phyloP scores from a whole-genome alignment of 2,797 vertebrate genomes.

The Apodemus agrarius region DNA sequence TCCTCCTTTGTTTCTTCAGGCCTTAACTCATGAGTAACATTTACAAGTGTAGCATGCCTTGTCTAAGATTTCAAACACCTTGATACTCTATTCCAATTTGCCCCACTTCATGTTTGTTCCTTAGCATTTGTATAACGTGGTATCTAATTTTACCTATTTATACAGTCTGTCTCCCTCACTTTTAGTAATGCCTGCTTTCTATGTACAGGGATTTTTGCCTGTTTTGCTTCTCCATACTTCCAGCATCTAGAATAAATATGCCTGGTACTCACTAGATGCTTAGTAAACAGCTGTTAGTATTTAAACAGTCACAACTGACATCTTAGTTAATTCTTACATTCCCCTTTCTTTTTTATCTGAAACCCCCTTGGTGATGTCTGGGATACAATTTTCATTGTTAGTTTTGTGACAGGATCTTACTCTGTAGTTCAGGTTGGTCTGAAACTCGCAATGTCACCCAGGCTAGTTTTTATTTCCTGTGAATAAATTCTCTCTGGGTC shows the following conservation, averaged over 20 bases:
- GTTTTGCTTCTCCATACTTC: neutral
- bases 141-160: conserved; percentile 47
- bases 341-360: neutral
- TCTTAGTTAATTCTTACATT: conserved; percentile 44
- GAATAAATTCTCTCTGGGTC: neutral
- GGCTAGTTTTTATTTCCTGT: neutral
- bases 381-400: conserved; percentile 2
- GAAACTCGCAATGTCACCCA: neutral
- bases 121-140: conserved; percentile 2
- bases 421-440: neutral
- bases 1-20: conserved; percentile 13
- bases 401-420: neutral
- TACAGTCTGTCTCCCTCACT: conserved; percentile 22
- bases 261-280: conserved; percentile 40
- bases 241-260: conserved; percentile 28
- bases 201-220: conserved; percentile 51
- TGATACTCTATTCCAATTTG: conserved; percentile 13
- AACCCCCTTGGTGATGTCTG: neutral
- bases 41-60: conserved; percentile 44
- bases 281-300: conserved; percentile 10
- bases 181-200: conserved; percentile 43
- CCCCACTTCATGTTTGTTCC: conserved; percentile 14
- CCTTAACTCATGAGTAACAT: conserved; percentile 40
- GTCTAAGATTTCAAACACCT: conserved; percentile 41
- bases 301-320: conserved; percentile 26